Conservation (phyloP, 2,113 vertebrate genomes). For the Rhinichthys klamathensis region DNA sequence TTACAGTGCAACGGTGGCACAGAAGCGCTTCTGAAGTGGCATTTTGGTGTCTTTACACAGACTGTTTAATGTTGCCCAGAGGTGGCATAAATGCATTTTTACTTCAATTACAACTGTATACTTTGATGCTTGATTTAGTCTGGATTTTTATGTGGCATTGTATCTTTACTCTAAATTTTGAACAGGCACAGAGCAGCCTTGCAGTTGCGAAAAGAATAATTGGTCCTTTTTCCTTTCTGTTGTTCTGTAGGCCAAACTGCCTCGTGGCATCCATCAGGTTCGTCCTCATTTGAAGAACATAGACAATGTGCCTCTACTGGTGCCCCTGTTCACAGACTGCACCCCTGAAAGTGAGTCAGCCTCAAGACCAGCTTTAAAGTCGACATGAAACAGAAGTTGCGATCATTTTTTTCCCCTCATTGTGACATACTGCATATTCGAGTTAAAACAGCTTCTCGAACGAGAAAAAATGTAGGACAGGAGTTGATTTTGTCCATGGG, state of each 20-base stretch:
- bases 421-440: background rate
- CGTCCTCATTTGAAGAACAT: conserved; percentile 98
- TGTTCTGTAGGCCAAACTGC: conserved; percentile 89
- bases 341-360: conserved; percentile 91
- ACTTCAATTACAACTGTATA: too few relatives aligned
- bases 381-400: background rate
- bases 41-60: background rate
- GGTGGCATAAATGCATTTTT: background rate
- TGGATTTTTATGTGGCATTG: background rate
- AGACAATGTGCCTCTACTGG: conserved; percentile 96
- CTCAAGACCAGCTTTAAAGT: background rate
- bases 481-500: background rate
- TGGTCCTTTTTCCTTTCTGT: background rate
- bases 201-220: background rate
- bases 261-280: conserved; percentile 97
- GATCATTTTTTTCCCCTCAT: background rate
- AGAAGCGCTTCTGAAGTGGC: background rate
- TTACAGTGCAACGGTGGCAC: background rate
- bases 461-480: background rate
- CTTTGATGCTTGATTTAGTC: background rate
- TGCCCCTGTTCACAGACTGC: conserved; percentile 98
- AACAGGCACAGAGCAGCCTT: too few relatives aligned
- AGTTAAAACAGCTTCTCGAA: background rate
- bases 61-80: background rate
- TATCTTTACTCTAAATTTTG: background rate